Conservation (phyloP, 2,888 invertebrate genomes). For the Drosophila infuscata region DNA sequence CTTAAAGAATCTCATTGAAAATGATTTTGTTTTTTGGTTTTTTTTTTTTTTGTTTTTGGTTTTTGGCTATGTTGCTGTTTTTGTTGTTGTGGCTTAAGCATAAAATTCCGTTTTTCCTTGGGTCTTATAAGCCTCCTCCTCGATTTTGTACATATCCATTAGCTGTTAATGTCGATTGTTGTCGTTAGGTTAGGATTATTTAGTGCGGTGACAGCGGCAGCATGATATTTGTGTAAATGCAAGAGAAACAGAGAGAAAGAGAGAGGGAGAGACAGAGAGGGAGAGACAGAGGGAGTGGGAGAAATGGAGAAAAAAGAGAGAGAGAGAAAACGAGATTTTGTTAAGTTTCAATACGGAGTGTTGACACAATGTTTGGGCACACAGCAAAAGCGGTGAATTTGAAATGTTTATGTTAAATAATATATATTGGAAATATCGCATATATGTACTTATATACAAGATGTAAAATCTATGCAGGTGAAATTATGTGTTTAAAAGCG, state of each 20-base stretch:
- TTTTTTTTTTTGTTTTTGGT: conserved; percentile 7
- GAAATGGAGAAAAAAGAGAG: conserved; percentile 17
- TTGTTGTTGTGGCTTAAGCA: conserved; percentile 86
- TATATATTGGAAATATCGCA: conserved; percentile 3
- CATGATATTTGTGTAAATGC: conserved; percentile 37
- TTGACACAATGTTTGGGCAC: conserved; percentile 15
- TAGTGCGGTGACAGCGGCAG: conserved; percentile 59
- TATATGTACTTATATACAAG: not conserved
- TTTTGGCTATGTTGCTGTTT: conserved; percentile 20
- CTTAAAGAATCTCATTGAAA: conserved; percentile 14
- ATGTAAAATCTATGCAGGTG: conserved; percentile 11
- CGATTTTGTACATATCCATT: conserved; percentile 97
- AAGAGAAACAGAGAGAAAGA: conserved; percentile 9
- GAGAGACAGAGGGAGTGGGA: conserved; percentile 3
- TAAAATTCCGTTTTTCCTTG: conserved; percentile 95
- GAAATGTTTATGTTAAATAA: conserved; percentile 24
- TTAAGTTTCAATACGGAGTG: conserved; percentile 29
- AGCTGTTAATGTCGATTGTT: conserved; percentile 86
- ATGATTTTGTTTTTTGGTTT: conserved; percentile 7
- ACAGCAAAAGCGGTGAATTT: conserved; percentile 51
- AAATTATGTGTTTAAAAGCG: not conserved
- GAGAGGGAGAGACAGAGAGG: conserved; percentile 9
- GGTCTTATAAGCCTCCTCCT: conserved; percentile 95
- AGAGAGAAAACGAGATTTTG: conserved; percentile 24
- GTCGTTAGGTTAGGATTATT: conserved; percentile 40